A percentile compares a stretch with the other conserved stretches of the same genome.
Conservation (phyloP, 2,888 invertebrate genomes). For the Drosophila kanekoi region DNA sequence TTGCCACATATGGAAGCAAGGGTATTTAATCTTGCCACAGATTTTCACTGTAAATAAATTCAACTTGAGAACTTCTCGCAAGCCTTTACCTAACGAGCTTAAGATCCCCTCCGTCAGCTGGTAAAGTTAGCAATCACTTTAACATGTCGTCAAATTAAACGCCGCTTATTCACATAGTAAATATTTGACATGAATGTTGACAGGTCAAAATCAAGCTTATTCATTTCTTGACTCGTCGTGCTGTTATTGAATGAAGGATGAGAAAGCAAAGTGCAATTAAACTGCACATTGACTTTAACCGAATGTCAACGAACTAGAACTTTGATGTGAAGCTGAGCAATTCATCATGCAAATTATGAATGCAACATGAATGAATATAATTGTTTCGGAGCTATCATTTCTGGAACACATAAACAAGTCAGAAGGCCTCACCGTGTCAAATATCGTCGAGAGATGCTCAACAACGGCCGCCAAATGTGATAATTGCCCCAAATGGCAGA, state of each 20-base stretch:
- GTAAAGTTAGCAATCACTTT: not conserved
- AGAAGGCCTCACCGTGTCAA: not conserved
- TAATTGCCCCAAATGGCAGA: constrained; percentile 14
- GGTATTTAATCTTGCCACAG: no score
- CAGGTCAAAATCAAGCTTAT: not conserved
- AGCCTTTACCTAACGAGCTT: no score
- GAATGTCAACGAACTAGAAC: not conserved
- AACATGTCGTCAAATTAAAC: not conserved
- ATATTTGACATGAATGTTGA: not conserved
- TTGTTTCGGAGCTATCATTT: not conserved
- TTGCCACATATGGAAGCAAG: no score
- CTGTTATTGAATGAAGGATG: not conserved
- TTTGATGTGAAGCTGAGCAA: not conserved
- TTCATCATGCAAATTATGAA: not conserved
- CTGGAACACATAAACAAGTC: not conserved
- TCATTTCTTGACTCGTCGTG: not conserved
- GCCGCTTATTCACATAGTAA: not conserved
- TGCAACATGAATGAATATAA: not conserved
- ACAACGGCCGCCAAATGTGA: constrained; percentile 16
- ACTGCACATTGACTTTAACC: not conserved
- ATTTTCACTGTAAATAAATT: no score
- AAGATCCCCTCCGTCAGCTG: not conserved
- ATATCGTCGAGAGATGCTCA: not conserved
- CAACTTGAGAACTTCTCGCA: no score
- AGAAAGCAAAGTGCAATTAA: not conserved